phyloP scores from a whole-genome alignment of 2,797 vertebrate genomes.

The Semotilus atromaculatus region DNA sequence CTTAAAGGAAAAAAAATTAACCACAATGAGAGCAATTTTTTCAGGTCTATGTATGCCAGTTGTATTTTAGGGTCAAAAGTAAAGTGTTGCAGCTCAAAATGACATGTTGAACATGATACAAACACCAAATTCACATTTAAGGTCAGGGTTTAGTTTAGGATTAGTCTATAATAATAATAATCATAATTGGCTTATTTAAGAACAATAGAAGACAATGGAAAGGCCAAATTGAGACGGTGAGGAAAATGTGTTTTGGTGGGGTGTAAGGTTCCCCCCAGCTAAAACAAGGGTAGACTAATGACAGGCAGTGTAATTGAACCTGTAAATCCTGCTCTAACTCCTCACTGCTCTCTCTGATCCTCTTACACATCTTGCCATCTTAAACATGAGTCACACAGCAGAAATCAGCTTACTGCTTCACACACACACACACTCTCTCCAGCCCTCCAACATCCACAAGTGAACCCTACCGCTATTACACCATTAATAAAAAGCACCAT shows the following conservation, averaged over 20 bases:
- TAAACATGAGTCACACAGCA: slow-evolving; percentile 50
- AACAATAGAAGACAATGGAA: slow-evolving; percentile 1
- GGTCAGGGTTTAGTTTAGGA: background rate
- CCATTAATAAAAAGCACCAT: slow-evolving; percentile 18
- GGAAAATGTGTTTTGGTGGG: slow-evolving; percentile 1
- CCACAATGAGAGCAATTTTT: background rate
- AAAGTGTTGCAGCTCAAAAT: background rate
- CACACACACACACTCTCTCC: slow-evolving; percentile 29
- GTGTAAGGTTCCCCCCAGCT: background rate
- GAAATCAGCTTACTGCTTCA: slow-evolving; percentile 35
- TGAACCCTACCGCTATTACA: background rate
- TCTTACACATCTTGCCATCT: slow-evolving; percentile 49
- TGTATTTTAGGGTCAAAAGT: background rate
- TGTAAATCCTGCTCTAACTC: slow-evolving; percentile 50
- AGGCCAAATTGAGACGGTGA: background rate
- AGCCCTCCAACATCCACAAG: slow-evolving; percentile 2
- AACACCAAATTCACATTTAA: background rate
- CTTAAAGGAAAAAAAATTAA: background rate
- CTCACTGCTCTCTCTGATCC: slow-evolving; percentile 53
- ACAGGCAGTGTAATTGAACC: slow-evolving; percentile 51
- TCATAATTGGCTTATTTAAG: slow-evolving; percentile 3
- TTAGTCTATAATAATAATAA: background rate
- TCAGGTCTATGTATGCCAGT: background rate
- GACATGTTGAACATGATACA: background rate
- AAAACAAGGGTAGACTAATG: slow-evolving; percentile 43